These are phyloP conservation scores for Psix sp. DNA, from an alignment of 1,140 invertebrate genomes.

Conservation along the genomic window DNA sequence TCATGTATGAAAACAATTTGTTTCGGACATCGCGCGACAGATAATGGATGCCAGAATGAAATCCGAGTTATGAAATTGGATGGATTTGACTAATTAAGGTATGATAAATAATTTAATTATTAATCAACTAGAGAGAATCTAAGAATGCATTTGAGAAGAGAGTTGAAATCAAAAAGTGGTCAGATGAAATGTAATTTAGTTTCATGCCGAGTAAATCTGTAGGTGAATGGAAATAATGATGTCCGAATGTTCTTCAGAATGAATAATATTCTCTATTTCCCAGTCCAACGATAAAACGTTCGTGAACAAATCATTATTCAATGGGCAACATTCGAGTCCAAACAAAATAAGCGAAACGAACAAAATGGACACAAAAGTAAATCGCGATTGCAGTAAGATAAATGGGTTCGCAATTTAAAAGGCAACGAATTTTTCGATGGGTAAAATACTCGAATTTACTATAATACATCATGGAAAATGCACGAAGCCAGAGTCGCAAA, in stretches of 20 bases:
- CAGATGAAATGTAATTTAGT: too few species aligned
- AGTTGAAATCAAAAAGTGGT: too few species aligned
- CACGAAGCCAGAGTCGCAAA: not conserved
- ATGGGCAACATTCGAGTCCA: slow-evolving; percentile 2
- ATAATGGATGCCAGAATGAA: slow-evolving; percentile 17
- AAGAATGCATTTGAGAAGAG: too few species aligned
- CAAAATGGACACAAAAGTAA: slow-evolving; percentile 22
- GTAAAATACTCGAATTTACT: slow-evolving; percentile 5
- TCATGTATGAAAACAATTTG: slow-evolving; percentile 42
- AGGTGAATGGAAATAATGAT: not conserved
- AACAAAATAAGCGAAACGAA: slow-evolving; percentile 18
- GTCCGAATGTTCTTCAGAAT: not conserved
- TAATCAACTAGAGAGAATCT: too few species aligned
- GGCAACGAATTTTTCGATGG: slow-evolving; percentile 7
- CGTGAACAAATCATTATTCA: slow-evolving; percentile 28
- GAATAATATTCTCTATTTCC: slow-evolving; percentile 22
- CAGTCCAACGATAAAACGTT: slow-evolving; percentile 10
- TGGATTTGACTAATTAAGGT: slow-evolving; percentile 8
- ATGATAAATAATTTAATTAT: not conserved
- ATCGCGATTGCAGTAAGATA: slow-evolving; percentile 9
- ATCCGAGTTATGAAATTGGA: slow-evolving; percentile 1
- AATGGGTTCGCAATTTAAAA: slow-evolving; percentile 22
- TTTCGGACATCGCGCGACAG: slow-evolving; percentile 22
- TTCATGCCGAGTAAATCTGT: too few species aligned
- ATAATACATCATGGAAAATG: slow-evolving; percentile 27